phyloP scores from a whole-genome alignment of 2,888 invertebrate species.

The Alitta virens region DNA sequence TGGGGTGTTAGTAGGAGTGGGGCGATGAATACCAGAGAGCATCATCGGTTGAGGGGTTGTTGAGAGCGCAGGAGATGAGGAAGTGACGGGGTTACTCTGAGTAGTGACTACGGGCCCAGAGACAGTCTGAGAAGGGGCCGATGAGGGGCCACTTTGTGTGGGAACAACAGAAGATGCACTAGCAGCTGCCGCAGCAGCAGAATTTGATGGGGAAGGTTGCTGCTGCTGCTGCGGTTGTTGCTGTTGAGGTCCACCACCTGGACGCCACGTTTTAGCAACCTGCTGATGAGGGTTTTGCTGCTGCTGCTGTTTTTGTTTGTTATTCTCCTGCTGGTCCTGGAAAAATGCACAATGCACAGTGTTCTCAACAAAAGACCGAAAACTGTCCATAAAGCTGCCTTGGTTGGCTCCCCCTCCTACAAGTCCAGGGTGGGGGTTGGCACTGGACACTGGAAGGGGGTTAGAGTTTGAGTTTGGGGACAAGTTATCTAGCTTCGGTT shows the following conservation, averaged over 20 bases:
- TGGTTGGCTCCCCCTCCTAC: constrained; percentile 11
- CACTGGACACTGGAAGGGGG: background rate
- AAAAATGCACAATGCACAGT: constrained; percentile 51
- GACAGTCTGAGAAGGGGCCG: constrained; percentile 20
- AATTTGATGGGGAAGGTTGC: constrained; percentile 6
- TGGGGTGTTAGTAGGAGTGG: constrained; percentile 17
- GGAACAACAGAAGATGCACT: background rate
- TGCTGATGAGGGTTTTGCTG: too few species aligned
- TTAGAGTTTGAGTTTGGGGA: background rate
- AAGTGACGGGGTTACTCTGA: constrained; percentile 7
- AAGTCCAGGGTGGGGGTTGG: constrained; percentile 2
- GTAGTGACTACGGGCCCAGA: constrained; percentile 21
- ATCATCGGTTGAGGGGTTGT: background rate
- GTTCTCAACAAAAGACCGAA: constrained; percentile 53
- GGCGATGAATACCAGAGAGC: background rate
- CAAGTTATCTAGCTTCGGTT: background rate
- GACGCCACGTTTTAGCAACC: background rate
- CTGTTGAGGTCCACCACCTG: constrained; percentile 14
- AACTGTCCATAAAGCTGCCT: constrained; percentile 31
- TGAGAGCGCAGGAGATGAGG: background rate
- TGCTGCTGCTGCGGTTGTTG: constrained; percentile 3
- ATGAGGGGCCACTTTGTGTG: constrained; percentile 32
- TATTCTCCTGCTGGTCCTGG: constrained; percentile 38
- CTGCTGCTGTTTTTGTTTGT: background rate
- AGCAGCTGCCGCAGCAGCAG: background rate